Evolutionary conservation across 2,888 invertebrate species (phyloP), one percentile per base, ranked within the genome.

Genomic region (Eristalis tenax): DNA sequence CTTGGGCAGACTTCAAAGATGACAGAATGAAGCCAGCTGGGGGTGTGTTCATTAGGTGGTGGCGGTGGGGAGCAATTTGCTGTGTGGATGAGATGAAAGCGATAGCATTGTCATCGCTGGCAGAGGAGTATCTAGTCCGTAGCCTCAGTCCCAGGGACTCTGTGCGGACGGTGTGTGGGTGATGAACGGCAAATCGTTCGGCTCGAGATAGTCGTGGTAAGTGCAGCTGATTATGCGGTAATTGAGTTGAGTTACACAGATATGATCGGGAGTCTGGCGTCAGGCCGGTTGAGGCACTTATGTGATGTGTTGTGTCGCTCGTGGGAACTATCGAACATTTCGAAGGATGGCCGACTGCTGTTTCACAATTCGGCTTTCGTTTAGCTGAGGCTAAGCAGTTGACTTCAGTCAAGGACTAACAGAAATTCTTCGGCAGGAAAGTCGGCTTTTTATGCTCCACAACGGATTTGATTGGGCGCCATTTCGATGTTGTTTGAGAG

Each of bases 31-130:
- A n/a, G 50, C 18, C 68, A 43, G 75, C 56, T 23, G n/a, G 75
- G 70, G 38, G 11, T 68, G 8, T 70, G 23, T 71, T 71, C 56
- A 84, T 80, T 76, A 84, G 66, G 11, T 22, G 66, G 11, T 22
- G 32, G 50, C 35, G 11, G 11, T 35, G 35, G 65, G 15, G 35
- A 50, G 59, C 70, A 70, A 70, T 38, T 35, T 69, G 57, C 57
- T 13, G 23, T 11, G 59, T 59, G 26, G 59, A 50, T 50, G 50
- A n/a, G 50, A 50, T 8, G 50, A 8, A 50, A 1, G 18, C 50
- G 50, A 50, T 50, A 50, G 50, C 50, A 50, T 18, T 50, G n/a
- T 50, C 18, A 4, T 18, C 18, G n/a, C 2, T 8, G 50, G 6
- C 8, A 4, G 18, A 8, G 50, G 18, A 50, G 2, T 8, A 18